A percentile compares a stretch with the other conserved stretches of the same genome.
These are phyloP conservation scores for Rhegmatorhina hoffmannsi DNA, from an alignment of 2,113 vertebrate species.

Conservation along the genomic window DNA sequence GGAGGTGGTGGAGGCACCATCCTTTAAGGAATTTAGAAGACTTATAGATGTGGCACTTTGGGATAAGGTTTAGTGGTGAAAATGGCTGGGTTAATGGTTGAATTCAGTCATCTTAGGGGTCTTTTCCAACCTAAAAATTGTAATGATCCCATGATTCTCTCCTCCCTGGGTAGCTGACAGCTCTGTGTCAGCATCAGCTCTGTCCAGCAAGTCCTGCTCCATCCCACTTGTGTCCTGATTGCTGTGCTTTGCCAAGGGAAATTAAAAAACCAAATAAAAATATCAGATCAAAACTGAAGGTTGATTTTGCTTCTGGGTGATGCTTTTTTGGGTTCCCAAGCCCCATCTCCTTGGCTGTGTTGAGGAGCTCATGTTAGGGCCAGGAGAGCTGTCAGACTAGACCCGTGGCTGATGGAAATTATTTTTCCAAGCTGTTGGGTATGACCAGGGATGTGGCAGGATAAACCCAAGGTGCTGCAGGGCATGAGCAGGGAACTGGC, in stretches of 20 bases:
- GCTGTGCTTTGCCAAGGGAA: neutral
- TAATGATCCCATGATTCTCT: neutral
- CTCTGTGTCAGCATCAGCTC: neutral
- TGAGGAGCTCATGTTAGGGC: neutral
- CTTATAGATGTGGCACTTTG: neutral
- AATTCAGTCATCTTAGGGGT: neutral
- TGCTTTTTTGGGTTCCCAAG: neutral
- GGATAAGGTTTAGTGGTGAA: neutral
- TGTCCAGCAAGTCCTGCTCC: neutral
- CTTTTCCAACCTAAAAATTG: neutral
- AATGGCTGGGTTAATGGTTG: neutral
- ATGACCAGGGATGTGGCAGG: neutral
- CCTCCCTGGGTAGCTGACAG: neutral
- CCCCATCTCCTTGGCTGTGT: neutral
- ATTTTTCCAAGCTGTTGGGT: neutral
- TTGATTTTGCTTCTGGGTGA: neutral
- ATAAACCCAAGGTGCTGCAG: neutral
- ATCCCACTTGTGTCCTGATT: neutral
- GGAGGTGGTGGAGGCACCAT: neutral
- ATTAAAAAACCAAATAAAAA: neutral
- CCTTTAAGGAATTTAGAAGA: neutral
- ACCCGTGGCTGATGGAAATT: neutral
- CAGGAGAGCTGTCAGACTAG: neutral
- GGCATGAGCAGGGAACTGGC: fast-evolving
- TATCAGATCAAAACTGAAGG: neutral